Conservation (phyloP, 1,140 invertebrate genomes). For the Chironomus striatipennis region DNA sequence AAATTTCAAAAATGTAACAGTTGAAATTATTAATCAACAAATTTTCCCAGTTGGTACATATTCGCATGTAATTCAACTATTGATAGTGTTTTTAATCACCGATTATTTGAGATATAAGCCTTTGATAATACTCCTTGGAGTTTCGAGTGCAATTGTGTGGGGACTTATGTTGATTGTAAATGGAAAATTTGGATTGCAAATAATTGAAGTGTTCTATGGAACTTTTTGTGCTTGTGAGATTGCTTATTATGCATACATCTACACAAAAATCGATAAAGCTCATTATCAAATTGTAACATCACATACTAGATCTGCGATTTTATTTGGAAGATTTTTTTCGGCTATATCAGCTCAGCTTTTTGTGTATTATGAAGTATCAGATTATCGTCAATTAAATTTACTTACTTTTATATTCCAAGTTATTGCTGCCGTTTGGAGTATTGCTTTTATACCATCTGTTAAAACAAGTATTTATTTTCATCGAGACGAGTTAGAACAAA, state of each 20-base stretch:
- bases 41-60: conserved; percentile 74
- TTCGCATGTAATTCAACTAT: conserved; percentile 55
- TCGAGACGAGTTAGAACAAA: not conserved
- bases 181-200: conserved; percentile 53
- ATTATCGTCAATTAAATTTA: conserved; percentile 61
- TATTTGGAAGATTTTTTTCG: conserved; percentile 56
- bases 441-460: conserved; percentile 62
- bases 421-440: conserved; percentile 61
- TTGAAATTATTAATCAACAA: conserved; percentile 52
- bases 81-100: conserved; percentile 68
- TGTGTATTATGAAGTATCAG: conserved; percentile 46
- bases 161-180: conserved; percentile 62
- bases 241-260: conserved; percentile 89
- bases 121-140: conserved; percentile 65
- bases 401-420: conserved; percentile 57
- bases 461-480: conserved; percentile 37
- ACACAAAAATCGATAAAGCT: conserved; percentile 72
- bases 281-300: conserved; percentile 68
- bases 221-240: conserved; percentile 81
- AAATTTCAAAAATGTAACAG: conserved; percentile 57
- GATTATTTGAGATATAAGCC: conserved; percentile 74
- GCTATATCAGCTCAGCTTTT: conserved; percentile 54
- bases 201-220: conserved; percentile 62
- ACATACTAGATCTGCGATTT: conserved; percentile 59
- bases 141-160: conserved; percentile 62